Evolutionary conservation across 2,113 vertebrate genomes (phyloP), one percentile per base, ranked within the genome.

Genomic region (Cranoglanis bouderius): DNA sequence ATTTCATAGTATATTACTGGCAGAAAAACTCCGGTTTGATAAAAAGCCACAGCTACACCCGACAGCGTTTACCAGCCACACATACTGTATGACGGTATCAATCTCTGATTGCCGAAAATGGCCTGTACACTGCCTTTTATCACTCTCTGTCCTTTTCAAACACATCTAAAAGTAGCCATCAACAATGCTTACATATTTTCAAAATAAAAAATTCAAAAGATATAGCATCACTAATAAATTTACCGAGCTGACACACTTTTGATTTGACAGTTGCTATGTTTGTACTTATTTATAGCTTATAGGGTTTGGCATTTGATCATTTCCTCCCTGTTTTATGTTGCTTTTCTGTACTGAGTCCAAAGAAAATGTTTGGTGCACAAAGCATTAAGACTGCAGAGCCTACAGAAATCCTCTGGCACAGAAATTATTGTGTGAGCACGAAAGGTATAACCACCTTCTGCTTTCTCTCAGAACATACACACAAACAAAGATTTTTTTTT

Each of bases 361-460:
- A 70, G 83, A 78, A 80, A 67, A 43, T 32, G 49, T 85, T 59
- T 65, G 43, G 35, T 49, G 72, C 70, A 84, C 84, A 91, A 84
- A 90, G 84, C 55, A 35, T 81, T n/a, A 88, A 85, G 89, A 88
- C 40, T 85, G 78, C 72, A 80, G 86, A 88, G 88, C 91, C 88
- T 82, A 82, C 65, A 88, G 90, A 90, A 86, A 53, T 63, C 84
- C 82, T 87, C 88, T 88, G 87, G 90, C 85, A 84, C 18, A 67
- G 90, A 85, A 89, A 90, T 91, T 46, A 88, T 84, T 90, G 82
- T 65, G 57, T 70, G 65, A 89, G 85, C 82, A 90, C 43, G 59
- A 87, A 89, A 92, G 84, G 80, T 90, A 84, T 46, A 74, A 90
- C 57, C 90, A 88, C 84, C 78, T 87, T 92, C 72, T 87, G 72